These are phyloP conservation scores for Mamestra configurata DNA, from an alignment of 1,140 invertebrate genomes.

Conservation along the genomic window DNA sequence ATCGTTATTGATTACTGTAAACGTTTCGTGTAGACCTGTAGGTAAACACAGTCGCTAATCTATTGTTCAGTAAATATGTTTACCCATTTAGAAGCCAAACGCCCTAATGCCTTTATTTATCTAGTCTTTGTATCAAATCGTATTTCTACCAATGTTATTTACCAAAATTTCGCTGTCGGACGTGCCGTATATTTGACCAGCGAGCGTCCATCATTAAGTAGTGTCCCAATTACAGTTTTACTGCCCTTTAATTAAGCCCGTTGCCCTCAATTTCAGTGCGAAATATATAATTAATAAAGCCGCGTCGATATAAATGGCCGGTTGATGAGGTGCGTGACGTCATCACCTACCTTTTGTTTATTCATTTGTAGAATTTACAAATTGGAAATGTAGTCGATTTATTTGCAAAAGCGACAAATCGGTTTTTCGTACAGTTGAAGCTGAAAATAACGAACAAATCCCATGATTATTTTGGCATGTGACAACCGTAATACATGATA, in stretches of 20 bases:
- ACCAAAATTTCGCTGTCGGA: not conserved
- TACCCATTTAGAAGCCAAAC: conserved; percentile 4
- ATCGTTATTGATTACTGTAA: not conserved
- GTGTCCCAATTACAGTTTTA: conserved; percentile 49
- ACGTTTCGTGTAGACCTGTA: not conserved
- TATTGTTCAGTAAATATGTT: not conserved
- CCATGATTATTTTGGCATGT: not conserved
- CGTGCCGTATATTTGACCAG: not conserved
- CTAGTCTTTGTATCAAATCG: not conserved
- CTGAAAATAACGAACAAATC: not conserved
- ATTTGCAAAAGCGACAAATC: no score
- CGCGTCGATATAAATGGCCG: conserved; percentile 13
- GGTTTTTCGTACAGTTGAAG: not conserved
- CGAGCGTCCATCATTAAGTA: conserved; percentile 29
- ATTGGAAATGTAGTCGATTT: not conserved
- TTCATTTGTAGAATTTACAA: not conserved
- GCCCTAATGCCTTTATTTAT: not conserved
- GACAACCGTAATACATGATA: not conserved
- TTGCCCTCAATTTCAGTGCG: conserved; percentile 31
- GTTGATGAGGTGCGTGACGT: conserved; percentile 39
- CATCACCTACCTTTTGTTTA: not conserved
- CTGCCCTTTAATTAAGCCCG: conserved; percentile 54
- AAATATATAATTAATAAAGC: conserved; percentile 52
- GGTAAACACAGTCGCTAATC: not conserved
- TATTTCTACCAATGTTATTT: not conserved